phyloP scores from a whole-genome alignment of 64 coral and sea anemone species.

The Porites lutea region DNA sequence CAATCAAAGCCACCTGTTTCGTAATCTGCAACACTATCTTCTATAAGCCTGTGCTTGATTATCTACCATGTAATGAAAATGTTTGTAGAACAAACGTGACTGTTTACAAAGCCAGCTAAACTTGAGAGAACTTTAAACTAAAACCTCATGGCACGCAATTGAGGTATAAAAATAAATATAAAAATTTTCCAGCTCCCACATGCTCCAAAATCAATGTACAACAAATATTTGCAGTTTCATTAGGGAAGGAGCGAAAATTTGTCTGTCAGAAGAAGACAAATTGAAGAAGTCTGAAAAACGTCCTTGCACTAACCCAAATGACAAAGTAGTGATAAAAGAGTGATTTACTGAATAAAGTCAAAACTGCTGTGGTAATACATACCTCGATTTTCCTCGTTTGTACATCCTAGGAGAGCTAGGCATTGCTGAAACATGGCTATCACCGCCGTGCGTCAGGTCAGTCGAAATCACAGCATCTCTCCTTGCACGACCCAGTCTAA shows the following conservation, averaged over 20 bases:
- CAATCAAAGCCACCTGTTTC: background rate
- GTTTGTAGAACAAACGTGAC: background rate
- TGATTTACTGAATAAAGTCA: background rate
- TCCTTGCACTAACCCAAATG: too few species aligned
- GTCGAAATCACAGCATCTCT: conserved; percentile 11
- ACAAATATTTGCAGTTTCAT: too few species aligned
- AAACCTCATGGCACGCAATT: background rate
- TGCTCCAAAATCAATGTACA: too few species aligned
- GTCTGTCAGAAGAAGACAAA: too few species aligned
- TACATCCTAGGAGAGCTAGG: background rate
- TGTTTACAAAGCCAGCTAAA: conserved; percentile 17
- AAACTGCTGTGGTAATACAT: background rate
- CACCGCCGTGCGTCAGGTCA: conserved; percentile 12
- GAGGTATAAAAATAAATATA: background rate
- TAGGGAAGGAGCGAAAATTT: too few species aligned
- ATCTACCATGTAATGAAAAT: background rate
- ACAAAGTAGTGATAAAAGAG: too few species aligned
- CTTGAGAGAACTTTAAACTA: conserved; percentile 1
- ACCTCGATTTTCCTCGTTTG: conserved; percentile 39
- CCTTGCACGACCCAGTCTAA: background rate
- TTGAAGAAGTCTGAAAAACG: too few species aligned
- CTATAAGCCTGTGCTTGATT: background rate
- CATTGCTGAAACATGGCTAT: background rate
- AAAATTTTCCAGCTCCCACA: background rate
- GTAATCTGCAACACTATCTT: conserved; percentile 30